Evolutionary conservation across 2,113 vertebrate species (phyloP).

Genomic region (Gnathonemus longibarbis): DNA sequence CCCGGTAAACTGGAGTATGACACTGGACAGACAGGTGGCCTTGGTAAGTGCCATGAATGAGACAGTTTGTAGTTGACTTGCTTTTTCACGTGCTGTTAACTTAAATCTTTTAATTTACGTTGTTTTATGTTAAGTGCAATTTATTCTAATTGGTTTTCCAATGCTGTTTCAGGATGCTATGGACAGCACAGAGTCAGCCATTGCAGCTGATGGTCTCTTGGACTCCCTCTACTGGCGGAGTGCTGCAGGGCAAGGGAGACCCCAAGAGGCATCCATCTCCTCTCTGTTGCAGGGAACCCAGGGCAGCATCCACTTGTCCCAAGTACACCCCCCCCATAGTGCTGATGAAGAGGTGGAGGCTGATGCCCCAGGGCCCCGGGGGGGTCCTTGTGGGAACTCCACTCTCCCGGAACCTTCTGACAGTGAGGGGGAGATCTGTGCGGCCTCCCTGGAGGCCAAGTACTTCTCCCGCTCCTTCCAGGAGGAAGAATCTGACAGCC

Average conservation of each 20-base stretch:
- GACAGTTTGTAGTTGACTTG: neutral
- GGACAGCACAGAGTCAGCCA: conserved; percentile 38
- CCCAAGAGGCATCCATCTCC: conserved; percentile 33
- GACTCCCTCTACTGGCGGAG: conserved; percentile 53
- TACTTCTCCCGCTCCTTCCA: conserved; percentile 65
- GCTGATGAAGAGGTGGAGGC: conserved; percentile 21
- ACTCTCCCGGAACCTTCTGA: conserved; percentile 30
- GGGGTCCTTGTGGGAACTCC: conserved; percentile 43
- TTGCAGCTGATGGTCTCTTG: conserved; percentile 28
- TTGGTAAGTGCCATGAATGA: conserved; percentile 44
- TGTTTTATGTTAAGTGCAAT: neutral
- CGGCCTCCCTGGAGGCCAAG: conserved; percentile 54
- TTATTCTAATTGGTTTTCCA: neutral
- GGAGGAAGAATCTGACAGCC: conserved; percentile 43
- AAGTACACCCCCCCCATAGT: conserved; percentile 37
- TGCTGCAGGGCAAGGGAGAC: conserved; percentile 32
- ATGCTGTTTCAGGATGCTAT: conserved; percentile 47
- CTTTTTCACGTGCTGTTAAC: neutral
- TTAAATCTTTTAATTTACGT: neutral
- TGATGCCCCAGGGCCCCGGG: conserved; percentile 33
- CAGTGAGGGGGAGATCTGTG: conserved; percentile 39
- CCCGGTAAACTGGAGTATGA: conserved; percentile 47
- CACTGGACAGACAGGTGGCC: conserved; percentile 48
- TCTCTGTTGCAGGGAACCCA: conserved; percentile 42
- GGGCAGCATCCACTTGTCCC: conserved; percentile 46